phyloP scores from a whole-genome alignment of 92 coral and sea anemone genomes.

The Parazoanthus darwini region DNA sequence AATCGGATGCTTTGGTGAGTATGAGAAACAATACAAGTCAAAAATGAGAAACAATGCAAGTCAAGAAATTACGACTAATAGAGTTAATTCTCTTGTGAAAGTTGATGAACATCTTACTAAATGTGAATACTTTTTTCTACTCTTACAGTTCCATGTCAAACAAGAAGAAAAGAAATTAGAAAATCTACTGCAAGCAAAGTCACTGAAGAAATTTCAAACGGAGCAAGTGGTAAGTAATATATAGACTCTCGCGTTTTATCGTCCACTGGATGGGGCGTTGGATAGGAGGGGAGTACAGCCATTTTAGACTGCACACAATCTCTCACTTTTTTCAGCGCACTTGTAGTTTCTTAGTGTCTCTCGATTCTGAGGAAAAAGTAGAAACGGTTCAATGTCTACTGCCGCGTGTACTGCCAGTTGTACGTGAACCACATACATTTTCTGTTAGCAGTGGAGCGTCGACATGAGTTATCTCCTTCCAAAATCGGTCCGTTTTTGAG shows the following conservation, averaged over 20 bases:
- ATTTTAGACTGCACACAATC: no score
- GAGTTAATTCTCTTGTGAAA: background rate
- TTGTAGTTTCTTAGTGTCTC: no score
- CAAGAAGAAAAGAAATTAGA: conserved; percentile 75
- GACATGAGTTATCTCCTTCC: no score
- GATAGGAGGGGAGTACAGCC: background rate
- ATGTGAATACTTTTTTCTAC: conserved; percentile 1
- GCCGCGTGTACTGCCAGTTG: no score
- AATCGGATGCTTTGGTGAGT: conserved; percentile 90
- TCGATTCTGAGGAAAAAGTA: no score
- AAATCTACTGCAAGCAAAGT: conserved; percentile 68
- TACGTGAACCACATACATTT: no score
- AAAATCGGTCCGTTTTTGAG: background rate
- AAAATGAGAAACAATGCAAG: background rate
- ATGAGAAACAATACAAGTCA: background rate
- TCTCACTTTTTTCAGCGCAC: no score
- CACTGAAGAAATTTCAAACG: conserved; percentile 71
- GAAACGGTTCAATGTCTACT: no score
- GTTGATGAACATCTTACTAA: background rate
- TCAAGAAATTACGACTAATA: background rate
- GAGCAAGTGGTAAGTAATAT: conserved; percentile 82
- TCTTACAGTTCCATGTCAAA: conserved; percentile 73
- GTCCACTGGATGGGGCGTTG: background rate
- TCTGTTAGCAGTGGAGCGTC: no score
- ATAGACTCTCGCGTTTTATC: background rate